phyloP scores from a whole-genome alignment of 2,888 invertebrate species.

The Tenthredo distinguenda region DNA sequence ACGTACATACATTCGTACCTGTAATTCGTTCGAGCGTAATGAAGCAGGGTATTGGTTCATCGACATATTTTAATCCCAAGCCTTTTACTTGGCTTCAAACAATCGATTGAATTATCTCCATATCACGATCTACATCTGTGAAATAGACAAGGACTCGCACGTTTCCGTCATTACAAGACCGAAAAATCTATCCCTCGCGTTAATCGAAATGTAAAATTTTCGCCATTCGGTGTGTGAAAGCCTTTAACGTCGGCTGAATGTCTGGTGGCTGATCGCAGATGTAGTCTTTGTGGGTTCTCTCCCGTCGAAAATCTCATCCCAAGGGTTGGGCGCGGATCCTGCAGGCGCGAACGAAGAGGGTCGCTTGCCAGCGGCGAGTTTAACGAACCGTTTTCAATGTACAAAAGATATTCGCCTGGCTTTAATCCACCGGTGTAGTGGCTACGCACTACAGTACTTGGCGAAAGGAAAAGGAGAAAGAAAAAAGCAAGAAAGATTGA shows the following conservation, averaged over 20 bases:
- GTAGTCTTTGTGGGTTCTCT: conserved; percentile 32
- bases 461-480: background rate
- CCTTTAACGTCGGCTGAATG: conserved; percentile 9
- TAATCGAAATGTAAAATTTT: background rate
- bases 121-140: background rate
- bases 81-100: background rate
- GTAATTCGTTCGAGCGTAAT: conserved; percentile 11
- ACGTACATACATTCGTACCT: background rate
- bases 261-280: conserved; percentile 21
- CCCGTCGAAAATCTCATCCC: conserved; percentile 31
- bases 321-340: conserved; percentile 9
- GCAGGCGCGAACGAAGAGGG: conserved; percentile 25
- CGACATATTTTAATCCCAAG: background rate
- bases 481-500: background rate
- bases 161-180: background rate
- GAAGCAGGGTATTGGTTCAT: conserved; percentile 4
- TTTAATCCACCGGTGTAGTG: conserved; percentile 17
- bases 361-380: conserved; percentile 21
- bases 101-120: background rate
- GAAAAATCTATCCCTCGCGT: background rate
- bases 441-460: conserved; percentile 17
- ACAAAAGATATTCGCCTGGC: conserved; percentile 27
- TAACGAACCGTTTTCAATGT: conserved; percentile 44
- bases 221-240: background rate
- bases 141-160: background rate